phyloP scores from a whole-genome alignment of 2,888 invertebrate species.

The Agrotis exclamationis region DNA sequence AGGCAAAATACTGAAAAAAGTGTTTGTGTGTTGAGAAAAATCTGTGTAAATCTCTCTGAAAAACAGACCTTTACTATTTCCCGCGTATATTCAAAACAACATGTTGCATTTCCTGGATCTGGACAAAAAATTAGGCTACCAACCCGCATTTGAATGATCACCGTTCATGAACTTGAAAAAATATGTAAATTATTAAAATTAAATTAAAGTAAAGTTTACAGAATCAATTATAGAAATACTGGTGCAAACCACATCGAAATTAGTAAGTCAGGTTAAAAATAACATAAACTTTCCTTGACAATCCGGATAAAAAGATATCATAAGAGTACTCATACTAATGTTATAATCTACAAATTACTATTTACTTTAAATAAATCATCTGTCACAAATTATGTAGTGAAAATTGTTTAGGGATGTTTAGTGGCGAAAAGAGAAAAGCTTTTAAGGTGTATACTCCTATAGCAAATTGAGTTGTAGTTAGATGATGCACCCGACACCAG shows the following conservation, averaged over 20 bases:
- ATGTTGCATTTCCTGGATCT: neutral
- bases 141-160: neutral
- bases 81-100: neutral
- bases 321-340: neutral
- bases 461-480: slow-evolving; percentile 75
- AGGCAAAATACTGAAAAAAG: neutral
- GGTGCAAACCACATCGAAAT: neutral
- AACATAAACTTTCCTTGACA: no score
- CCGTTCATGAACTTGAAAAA: neutral
- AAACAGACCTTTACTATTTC: neutral
- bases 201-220: no score
- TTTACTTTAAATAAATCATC: neutral
- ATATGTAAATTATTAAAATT: no score
- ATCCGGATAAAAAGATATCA: no score
- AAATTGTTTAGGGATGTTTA: slow-evolving; percentile 32
- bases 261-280: neutral
- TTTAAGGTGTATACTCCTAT: slow-evolving; percentile 71
- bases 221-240: neutral
- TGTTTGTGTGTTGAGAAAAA: neutral
- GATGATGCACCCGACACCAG: slow-evolving; percentile 45
- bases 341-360: neutral
- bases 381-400: neutral
- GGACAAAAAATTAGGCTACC: neutral
- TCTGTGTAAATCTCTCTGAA: neutral
- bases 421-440: slow-evolving; percentile 70